Evolutionary conservation across 2,888 invertebrate genomes (phyloP).

Genomic region (Xestia ashworthii): DNA sequence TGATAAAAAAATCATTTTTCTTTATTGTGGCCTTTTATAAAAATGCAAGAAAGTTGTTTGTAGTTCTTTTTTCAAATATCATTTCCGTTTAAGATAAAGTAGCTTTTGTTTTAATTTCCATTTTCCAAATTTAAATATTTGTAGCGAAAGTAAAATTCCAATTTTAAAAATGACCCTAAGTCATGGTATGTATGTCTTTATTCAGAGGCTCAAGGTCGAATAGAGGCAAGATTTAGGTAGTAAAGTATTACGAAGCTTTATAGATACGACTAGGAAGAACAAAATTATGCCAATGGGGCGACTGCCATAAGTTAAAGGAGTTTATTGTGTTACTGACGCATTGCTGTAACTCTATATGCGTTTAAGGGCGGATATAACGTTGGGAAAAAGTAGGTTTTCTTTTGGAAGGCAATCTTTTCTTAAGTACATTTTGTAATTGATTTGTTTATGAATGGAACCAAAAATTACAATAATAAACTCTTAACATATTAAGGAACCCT

Average conservation of each 20-base stretch:
- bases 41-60: constrained; percentile 39
- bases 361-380: constrained; percentile 6
- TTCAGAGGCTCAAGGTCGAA: constrained; percentile 32
- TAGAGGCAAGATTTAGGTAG: constrained; percentile 41
- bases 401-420: background rate
- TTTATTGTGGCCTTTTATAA: constrained; percentile 17
- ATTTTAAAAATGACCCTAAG: constrained; percentile 40
- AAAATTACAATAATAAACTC: background rate
- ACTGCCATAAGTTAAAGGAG: constrained; percentile 44
- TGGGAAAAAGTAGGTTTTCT: constrained; percentile 12
- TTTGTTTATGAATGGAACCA: background rate
- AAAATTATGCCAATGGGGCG: constrained; percentile 55
- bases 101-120: constrained; percentile 3
- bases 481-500: background rate
- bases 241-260: constrained; percentile 18
- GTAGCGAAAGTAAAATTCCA: constrained; percentile 19
- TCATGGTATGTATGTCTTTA: constrained; percentile 9
- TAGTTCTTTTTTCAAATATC: constrained; percentile 19
- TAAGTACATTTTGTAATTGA: background rate
- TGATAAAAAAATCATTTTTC: background rate
- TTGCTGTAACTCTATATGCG: constrained; percentile 49
- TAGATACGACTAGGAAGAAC: constrained; percentile 50
- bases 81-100: constrained; percentile 27
- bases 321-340: constrained; percentile 56
- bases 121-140: background rate